These are phyloP conservation scores for Lycaon pictus DNA, from an alignment of 2,113 vertebrate genomes.

Conservation along the genomic window DNA sequence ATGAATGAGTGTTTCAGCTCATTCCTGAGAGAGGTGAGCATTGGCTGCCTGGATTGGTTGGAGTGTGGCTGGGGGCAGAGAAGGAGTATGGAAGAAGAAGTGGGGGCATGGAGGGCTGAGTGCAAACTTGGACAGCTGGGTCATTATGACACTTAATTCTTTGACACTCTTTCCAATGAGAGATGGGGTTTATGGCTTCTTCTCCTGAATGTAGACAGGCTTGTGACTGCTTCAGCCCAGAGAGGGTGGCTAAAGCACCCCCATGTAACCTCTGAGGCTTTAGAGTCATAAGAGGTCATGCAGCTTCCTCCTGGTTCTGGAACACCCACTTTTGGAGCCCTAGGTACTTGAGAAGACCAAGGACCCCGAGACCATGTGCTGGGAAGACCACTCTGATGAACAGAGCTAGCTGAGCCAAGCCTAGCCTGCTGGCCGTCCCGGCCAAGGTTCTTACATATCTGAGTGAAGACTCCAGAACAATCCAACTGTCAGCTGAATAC, in stretches of 20 bases:
- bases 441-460: neutral
- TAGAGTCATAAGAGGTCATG: neutral
- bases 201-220: neutral
- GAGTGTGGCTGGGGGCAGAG: neutral
- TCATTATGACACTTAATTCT: neutral
- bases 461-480: conserved; percentile 17
- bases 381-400: neutral
- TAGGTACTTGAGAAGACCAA: neutral
- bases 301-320: neutral
- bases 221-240: neutral
- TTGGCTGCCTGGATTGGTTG: neutral
- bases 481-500: neutral
- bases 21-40: conserved; percentile 10
- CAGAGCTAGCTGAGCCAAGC: neutral
- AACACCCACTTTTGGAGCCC: neutral
- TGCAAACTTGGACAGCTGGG: neutral
- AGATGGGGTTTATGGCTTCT: neutral
- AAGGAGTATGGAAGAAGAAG: neutral
- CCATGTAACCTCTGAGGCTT: neutral
- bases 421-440: neutral
- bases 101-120: neutral
- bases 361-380: neutral
- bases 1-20: conserved; percentile 37
- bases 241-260: neutral
- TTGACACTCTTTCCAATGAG: neutral